Percentiles rank a stretch among this genome's conserved stretches.
phyloP scores from a whole-genome alignment of 2,797 vertebrate genomes.

The Leuciscus waleckii region DNA sequence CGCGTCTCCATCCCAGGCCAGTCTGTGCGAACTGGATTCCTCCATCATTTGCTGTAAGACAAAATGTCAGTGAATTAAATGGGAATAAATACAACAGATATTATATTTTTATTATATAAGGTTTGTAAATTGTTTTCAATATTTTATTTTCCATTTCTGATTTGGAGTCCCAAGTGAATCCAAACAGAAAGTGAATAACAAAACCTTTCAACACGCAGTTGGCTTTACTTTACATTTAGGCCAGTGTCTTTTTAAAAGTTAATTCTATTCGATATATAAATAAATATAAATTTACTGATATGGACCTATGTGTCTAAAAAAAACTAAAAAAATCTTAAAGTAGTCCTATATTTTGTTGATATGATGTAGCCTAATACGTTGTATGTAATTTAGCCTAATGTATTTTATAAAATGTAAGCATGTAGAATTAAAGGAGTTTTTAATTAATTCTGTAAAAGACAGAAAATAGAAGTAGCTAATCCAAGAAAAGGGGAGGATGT shows the following conservation, averaged over 20 bases:
- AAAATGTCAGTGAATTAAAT: background rate
- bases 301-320: background rate
- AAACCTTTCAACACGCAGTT: background rate
- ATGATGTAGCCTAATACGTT: background rate
- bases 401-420: background rate
- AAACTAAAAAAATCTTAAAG: background rate
- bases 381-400: background rate
- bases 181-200: background rate
- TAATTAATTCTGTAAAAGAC: background rate
- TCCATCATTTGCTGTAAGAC: constrained; percentile 82
- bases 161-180: background rate
- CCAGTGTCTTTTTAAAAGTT: background rate
- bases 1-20: constrained; percentile 92
- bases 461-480: background rate
- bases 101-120: background rate
- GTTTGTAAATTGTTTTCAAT: background rate
- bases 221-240: constrained; percentile 7
- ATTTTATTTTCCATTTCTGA: background rate
- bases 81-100: background rate
- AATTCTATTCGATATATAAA: background rate
- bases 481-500: background rate
- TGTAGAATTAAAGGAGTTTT: background rate
- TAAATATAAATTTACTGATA: background rate
- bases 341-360: background rate
- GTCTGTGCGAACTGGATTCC: constrained; percentile 87